Evolutionary conservation across 2,888 invertebrate genomes (phyloP).

Genomic region (Galeruca laticollis): DNA sequence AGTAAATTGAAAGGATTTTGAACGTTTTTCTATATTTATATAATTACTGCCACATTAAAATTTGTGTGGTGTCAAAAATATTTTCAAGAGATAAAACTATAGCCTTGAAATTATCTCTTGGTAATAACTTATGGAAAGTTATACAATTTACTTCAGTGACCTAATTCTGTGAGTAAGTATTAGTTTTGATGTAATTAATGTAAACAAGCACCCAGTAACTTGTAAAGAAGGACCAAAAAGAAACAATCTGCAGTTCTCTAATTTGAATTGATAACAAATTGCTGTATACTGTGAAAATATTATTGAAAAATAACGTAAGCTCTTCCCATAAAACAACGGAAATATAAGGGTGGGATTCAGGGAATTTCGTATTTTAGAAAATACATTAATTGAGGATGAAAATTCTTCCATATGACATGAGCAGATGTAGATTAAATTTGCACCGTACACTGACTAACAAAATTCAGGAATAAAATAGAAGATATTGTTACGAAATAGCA

Average conservation of each 20-base stretch:
- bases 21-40: too few relatives aligned
- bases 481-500: background rate
- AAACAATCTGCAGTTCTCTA: conserved; percentile 35
- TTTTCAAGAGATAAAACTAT: too few relatives aligned
- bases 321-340: conserved; percentile 44
- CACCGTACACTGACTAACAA: background rate
- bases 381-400: too few relatives aligned
- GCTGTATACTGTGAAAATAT: conserved; percentile 47
- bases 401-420: too few relatives aligned
- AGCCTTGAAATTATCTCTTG: too few relatives aligned
- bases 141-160: background rate
- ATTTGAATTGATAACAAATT: conserved; percentile 50
- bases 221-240: conserved; percentile 31
- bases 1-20: too few relatives aligned
- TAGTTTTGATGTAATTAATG: conserved; percentile 32
- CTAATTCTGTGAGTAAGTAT: conserved; percentile 11
- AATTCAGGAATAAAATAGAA: background rate
- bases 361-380: too few relatives aligned
- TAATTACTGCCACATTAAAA: too few relatives aligned
- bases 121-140: too few relatives aligned
- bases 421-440: background rate
- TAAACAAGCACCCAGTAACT: conserved; percentile 31
- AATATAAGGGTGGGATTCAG: conserved; percentile 27
- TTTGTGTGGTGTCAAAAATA: too few relatives aligned
- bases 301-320: conserved; percentile 46